phyloP scores from a whole-genome alignment of 1,140 invertebrate genomes.

The Atopsyche davidsoni region DNA sequence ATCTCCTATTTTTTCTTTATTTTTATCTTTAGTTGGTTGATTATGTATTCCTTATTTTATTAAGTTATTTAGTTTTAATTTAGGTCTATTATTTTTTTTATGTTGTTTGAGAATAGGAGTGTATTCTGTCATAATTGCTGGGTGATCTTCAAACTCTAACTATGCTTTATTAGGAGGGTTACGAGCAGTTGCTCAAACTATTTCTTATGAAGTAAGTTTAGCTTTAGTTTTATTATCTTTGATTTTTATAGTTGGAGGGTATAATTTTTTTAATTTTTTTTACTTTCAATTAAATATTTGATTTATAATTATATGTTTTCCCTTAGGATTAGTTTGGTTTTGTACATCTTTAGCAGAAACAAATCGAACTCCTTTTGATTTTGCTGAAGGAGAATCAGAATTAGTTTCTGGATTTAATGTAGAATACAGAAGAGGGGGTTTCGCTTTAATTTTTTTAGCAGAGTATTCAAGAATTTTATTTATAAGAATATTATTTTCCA shows the following conservation, averaged over 20 bases:
- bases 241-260: constrained; percentile 41
- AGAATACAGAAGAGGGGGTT: constrained; percentile 60
- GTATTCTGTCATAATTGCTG: constrained; percentile 51
- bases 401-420: constrained; percentile 73
- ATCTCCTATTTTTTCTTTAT: constrained; percentile 51
- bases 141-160: constrained; percentile 62
- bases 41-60: constrained; percentile 44
- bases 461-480: constrained; percentile 66
- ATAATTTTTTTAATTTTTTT: constrained; percentile 37
- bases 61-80: constrained; percentile 45
- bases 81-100: constrained; percentile 49
- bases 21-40: constrained; percentile 51
- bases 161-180: constrained; percentile 59
- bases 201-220: constrained; percentile 64
- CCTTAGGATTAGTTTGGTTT: constrained; percentile 51
- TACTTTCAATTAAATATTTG: constrained; percentile 41
- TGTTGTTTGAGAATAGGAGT: constrained; percentile 50
- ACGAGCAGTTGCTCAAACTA: constrained; percentile 57
- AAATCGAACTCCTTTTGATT: constrained; percentile 73
- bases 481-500: constrained; percentile 52
- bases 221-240: constrained; percentile 50
- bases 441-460: constrained; percentile 67
- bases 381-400: constrained; percentile 67
- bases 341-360: constrained; percentile 59
- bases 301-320: constrained; percentile 47